Conservation (phyloP, 2,797 vertebrate species). For the Lophius americanus region DNA sequence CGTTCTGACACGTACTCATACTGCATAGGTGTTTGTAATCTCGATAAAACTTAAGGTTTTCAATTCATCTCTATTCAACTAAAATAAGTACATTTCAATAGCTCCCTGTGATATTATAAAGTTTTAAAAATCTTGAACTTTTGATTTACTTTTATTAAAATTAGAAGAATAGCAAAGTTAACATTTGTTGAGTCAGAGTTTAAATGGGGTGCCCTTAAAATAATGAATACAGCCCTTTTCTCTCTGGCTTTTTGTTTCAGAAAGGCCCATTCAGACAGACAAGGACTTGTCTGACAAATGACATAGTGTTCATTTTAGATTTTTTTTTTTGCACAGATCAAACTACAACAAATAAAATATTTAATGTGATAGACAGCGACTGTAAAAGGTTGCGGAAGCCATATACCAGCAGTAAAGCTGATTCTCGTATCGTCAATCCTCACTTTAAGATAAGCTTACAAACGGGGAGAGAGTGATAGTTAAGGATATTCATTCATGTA, state of each 20-base stretch:
- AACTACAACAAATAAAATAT: neutral
- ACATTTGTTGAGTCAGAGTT: neutral
- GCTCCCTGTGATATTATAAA: too few relatives aligned
- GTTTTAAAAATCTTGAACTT: too few relatives aligned
- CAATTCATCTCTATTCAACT: too few relatives aligned
- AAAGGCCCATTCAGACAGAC: too few relatives aligned
- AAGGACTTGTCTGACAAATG: neutral
- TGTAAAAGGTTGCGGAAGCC: neutral
- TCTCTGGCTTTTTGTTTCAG: too few relatives aligned
- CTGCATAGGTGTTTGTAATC: neutral
- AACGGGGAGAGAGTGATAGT: too few relatives aligned
- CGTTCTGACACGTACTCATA: neutral
- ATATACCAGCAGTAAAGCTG: too few relatives aligned
- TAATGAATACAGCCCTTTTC: neutral
- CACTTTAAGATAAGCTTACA: slow-evolving; percentile 1
- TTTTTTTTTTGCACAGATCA: neutral
- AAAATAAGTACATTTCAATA: too few relatives aligned
- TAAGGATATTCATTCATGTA: neutral
- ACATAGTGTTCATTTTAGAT: neutral
- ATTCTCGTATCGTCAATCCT: neutral
- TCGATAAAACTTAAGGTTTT: too few relatives aligned
- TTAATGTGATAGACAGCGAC: neutral
- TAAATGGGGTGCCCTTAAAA: neutral
- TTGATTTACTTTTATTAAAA: too few relatives aligned
- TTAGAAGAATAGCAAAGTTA: neutral